phyloP scores from a whole-genome alignment of 2,113 vertebrate species.

The Cyprinodon brontotheroides region DNA sequence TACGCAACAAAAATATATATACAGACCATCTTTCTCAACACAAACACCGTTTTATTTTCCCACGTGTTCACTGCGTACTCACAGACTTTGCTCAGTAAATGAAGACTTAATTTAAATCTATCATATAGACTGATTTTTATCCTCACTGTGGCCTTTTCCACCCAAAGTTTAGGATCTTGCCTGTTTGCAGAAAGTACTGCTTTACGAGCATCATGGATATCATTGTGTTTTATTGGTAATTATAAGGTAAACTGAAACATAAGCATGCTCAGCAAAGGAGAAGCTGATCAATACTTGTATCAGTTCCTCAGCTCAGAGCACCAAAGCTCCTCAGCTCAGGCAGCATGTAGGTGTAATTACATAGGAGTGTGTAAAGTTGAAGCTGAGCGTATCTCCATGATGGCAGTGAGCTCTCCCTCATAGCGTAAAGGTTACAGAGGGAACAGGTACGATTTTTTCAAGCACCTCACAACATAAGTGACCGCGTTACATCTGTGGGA shows the following conservation, averaged over 20 bases:
- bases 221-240: not conserved
- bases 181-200: not conserved
- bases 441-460: slow-evolving; percentile 16
- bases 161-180: not conserved
- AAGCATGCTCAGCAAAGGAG: not conserved
- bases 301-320: not conserved
- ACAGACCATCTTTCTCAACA: not conserved
- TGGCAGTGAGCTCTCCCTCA: slow-evolving; percentile 1
- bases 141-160: not conserved
- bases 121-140: not conserved
- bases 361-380: slow-evolving; percentile 8
- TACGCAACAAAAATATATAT: not conserved
- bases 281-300: slow-evolving; percentile 2
- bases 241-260: slow-evolving; percentile 2
- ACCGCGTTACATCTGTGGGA: slow-evolving; percentile 23
- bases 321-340: not conserved
- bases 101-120: not conserved
- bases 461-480: slow-evolving; percentile 15
- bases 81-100: not conserved
- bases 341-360: not conserved
- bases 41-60: not conserved
- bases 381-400: slow-evolving; percentile 16
- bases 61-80: not conserved
- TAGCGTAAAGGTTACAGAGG: slow-evolving; percentile 15
- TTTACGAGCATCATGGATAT: not conserved